Base-by-base conservation (phyloP, 1,140 invertebrate genomes). In the Periplaneta americana region DNA sequence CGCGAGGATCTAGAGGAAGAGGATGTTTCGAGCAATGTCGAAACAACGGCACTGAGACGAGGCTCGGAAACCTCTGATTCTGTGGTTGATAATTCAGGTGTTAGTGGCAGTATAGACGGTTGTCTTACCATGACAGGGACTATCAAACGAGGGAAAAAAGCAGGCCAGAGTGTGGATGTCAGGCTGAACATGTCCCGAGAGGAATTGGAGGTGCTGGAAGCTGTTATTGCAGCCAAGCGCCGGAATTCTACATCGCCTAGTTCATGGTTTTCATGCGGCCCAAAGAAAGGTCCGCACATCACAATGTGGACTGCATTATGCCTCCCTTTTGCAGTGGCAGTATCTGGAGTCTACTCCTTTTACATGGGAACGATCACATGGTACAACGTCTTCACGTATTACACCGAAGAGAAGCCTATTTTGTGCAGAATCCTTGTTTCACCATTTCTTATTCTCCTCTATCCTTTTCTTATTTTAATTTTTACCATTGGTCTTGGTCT, bases 291-390 rank as follows among this genome's bases (percentile, higher is more conserved):
- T 3, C 89, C 91, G 15, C 94, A 95, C 87, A 90, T 95, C 39
- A 89, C 93, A 78, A 77, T 94, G 0, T 91, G 93, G 84, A 92
- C 92, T 78, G 82, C 95, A 18, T 57, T 95, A 2, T 93, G 92
- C 85, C 89, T 92, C 83, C 94, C 94, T 28, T 88, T 94, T 87
- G 91, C 93, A 28, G 90, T 92, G 34, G 81, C 92, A 32, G 87
- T 93, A 76, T 93, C 94, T 31, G 87, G 91, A 22, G 85, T 90
- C 37, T 93, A 94, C 84, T 93, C 93, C 8, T 95, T 95, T 86
- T 95, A 95, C 84, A 91, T 94, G 83, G 94, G 94, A 37, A 94
- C 93, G 2, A 87, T 94, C 83, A 94, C 93, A 57, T 95, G 94
- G 94, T 95, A 95, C 85, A 95, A 95, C 85, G 90, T 94, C 82